Base-by-base conservation (phyloP, 1,140 invertebrate genomes). In the Elymnias hypermnestra region DNA sequence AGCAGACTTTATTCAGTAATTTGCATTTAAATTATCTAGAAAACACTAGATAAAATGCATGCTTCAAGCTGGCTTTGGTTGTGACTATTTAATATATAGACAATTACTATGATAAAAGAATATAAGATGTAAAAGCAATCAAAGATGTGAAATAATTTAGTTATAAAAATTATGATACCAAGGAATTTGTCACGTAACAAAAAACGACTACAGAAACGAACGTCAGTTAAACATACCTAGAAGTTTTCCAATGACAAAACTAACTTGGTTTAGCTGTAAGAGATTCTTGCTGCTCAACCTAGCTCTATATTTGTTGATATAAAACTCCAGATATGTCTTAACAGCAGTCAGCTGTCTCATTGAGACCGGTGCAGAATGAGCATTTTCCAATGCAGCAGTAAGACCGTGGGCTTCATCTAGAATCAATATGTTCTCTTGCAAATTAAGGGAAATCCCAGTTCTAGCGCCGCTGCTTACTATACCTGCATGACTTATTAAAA, bases 341-440 rank as follows among this genome's bases (percentile, higher is more conserved):
- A 93, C 91, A 53, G 91, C 87, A 8, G 89, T 62, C 41, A 94
- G 84, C 79, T 95, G 92, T 59, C 85, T 83, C 0, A 89, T 90
- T 13, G 82, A 90, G 18, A 98, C 78, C 40, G 92, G 90, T 1
- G 90, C 88, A 63, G 94, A 94, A 71, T 99, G 90, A 57, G 98
- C 94, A 65, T 92, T 92, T 46, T 93, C 91, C 48, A 99, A 93
- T 0, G 96, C 94, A 48, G 98, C 95, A 10, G 98, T 85, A 3
- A 99, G 88, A 87, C 99, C 99, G 63, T 99, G 98, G 4, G 98
- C 98, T 87, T 99, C 98, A 79, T 99, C 98, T 33, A 99, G 91
- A 51, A 99, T 94, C 0, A 99, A 84, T 28, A 99, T 87, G 76
- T 94, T 95, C 48, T 93, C 91, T 66, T 93, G 90, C 2, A 99